A percentile compares a stretch with the other conserved stretches of the same genome.
Conservation (phyloP, 2,888 invertebrate genomes). For the Panzeria rudis region DNA sequence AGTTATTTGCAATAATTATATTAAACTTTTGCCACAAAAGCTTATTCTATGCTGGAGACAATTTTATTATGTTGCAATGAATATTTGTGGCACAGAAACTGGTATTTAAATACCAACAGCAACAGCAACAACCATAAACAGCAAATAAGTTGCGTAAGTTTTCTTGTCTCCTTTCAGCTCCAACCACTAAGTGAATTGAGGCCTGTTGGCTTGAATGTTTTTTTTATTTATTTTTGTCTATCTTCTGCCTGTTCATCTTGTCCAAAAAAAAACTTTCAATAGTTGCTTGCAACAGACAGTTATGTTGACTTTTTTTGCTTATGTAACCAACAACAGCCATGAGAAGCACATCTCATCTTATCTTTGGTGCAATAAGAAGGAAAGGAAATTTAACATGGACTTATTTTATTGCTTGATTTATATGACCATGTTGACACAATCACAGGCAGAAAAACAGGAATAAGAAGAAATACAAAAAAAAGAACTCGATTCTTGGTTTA, state of each 20-base stretch:
- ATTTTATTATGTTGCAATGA: slow-evolving; percentile 18
- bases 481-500: not conserved
- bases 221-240: not conserved
- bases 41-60: slow-evolving; percentile 28
- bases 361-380: slow-evolving; percentile 10
- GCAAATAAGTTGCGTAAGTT: slow-evolving; percentile 62
- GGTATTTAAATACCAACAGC: slow-evolving; percentile 38
- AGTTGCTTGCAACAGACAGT: slow-evolving; percentile 66
- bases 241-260: slow-evolving; percentile 8
- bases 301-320: slow-evolving; percentile 65
- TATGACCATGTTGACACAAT: slow-evolving; percentile 31
- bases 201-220: slow-evolving; percentile 2
- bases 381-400: slow-evolving; percentile 20
- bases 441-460: slow-evolving; percentile 5
- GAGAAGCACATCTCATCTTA: slow-evolving; percentile 28
- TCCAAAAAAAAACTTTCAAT: slow-evolving; percentile 62
- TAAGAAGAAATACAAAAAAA: not conserved
- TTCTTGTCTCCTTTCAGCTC: not conserved
- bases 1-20: slow-evolving; percentile 1
- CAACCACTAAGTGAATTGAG: slow-evolving; percentile 19
- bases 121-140: slow-evolving; percentile 25
- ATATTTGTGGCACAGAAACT: slow-evolving; percentile 27
- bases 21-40: slow-evolving; percentile 18
- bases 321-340: slow-evolving; percentile 53
- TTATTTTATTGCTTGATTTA: slow-evolving; percentile 38